Evolutionary conservation across 2,797 vertebrate genomes (phyloP), one percentile per base, ranked within the genome.

Genomic region (Ispidina picta): DNA sequence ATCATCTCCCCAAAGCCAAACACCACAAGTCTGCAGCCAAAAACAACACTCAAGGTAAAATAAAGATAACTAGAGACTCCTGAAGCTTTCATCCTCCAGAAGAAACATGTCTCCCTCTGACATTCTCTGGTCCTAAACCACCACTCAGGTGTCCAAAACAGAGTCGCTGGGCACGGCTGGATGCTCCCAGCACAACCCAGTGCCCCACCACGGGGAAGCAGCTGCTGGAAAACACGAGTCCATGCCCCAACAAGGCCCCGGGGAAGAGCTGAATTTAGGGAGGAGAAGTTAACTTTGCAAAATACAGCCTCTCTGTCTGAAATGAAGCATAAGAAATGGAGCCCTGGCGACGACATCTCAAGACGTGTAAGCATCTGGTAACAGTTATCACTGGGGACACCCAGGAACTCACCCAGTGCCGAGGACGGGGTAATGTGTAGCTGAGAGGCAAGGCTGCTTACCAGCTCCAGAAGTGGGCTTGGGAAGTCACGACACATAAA

Each of bases 201-300:
- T 8, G 35, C n/a, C 69, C 49, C 44, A 18, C 28, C 0, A 0
- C 0, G 4, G 81, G 60, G 15, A 56, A 60, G 46, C 1, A 0
- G 52, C 58, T 58, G 63, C 52, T 39, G 33, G 63, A 59, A 64
- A 20, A 62, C 31, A 28, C 0, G 0, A 55, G 54, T 8, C 44
- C 37, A 6, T 1, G 20, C 7, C 46, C 10, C 28, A 55, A 64
- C 0, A 1, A 84, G 23, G 46, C 64, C 60, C 14, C 2, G 0
- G 70, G 66, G 89, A 77, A 39, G 62, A 39, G 51, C 17, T 4
- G 22, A n/a, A 68, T 22, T 26, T n/a, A 43, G 51, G 31, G 33
- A 86, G 21, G 6, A 5, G 51, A 60, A 66, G 58, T 29, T 59
- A 63, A 56, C 31, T 75, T 35, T 8, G 64, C 68, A 55, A 69